These are phyloP conservation scores for Ophonus ardosiacus DNA, from an alignment of 2,888 invertebrate species.

Conservation along the genomic window DNA sequence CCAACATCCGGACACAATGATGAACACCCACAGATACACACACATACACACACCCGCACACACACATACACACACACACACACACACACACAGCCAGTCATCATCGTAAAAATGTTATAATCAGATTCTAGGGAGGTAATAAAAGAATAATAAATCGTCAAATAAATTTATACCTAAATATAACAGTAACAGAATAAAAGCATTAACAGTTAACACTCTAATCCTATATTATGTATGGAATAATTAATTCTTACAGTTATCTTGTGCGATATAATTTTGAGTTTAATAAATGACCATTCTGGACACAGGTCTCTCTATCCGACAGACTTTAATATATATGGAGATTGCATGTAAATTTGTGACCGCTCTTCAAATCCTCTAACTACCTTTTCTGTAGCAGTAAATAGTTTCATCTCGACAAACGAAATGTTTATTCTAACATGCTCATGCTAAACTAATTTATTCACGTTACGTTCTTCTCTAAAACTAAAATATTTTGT, in stretches of 20 bases:
- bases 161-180: background rate
- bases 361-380: conserved; percentile 59
- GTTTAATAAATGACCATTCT: conserved; percentile 58
- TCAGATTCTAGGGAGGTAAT: no score
- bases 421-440: conserved; percentile 50
- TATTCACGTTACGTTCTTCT: conserved; percentile 15
- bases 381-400: conserved; percentile 48
- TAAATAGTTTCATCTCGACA: conserved; percentile 54
- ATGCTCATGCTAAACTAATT: conserved; percentile 28
- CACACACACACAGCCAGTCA: no score
- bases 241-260: conserved; percentile 62
- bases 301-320: conserved; percentile 42
- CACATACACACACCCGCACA: no score
- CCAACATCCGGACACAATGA: no score
- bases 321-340: conserved; percentile 61
- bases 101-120: no score
- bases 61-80: no score
- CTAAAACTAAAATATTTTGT: background rate
- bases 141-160: no score
- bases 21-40: no score
- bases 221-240: conserved; percentile 62
- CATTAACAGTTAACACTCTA: conserved; percentile 10
- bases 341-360: conserved; percentile 61
- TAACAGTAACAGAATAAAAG: background rate
- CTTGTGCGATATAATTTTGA: conserved; percentile 50